Evolutionary conservation across 2,888 invertebrate species (phyloP).

Genomic region (Troglohyphantes excavatus): DNA sequence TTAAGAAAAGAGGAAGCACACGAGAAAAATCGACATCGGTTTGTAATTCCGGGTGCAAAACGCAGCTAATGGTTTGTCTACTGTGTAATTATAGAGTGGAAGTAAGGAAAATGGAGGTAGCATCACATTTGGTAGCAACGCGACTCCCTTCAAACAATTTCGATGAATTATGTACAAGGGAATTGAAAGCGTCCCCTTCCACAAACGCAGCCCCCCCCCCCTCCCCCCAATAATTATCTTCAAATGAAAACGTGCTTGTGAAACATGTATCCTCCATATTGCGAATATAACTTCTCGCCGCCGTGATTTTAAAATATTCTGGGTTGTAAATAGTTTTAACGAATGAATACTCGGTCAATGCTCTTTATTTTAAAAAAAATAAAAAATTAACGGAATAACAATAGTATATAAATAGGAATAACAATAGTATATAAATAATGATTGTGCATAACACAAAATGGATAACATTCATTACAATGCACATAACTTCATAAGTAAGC

Average conservation of each 20-base stretch:
- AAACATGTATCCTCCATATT: background rate
- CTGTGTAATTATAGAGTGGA: constrained; percentile 6
- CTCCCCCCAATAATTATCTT: background rate
- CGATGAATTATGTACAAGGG: constrained; percentile 9
- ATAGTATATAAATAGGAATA: too few species aligned
- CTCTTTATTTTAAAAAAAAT: too few species aligned
- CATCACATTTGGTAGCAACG: background rate
- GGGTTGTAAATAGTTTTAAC: too few species aligned
- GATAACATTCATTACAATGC: too few species aligned
- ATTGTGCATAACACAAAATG: too few species aligned
- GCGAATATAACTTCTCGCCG: too few species aligned
- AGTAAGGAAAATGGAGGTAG: constrained; percentile 3
- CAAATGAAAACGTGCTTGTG: background rate
- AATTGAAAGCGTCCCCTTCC: constrained; percentile 4
- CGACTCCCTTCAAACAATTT: constrained; percentile 8
- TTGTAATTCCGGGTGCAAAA: constrained; percentile 6
- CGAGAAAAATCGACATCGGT: background rate
- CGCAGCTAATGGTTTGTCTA: background rate
- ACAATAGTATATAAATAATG: too few species aligned
- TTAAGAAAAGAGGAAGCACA: background rate
- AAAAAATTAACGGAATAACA: too few species aligned
- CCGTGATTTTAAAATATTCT: too few species aligned
- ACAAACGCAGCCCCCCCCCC: background rate
- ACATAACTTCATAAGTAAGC: too few species aligned
- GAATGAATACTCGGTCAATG: too few species aligned